Evolutionary conservation across 2,113 vertebrate species (phyloP).

Genomic region (Pogonocichla stellata): DNA sequence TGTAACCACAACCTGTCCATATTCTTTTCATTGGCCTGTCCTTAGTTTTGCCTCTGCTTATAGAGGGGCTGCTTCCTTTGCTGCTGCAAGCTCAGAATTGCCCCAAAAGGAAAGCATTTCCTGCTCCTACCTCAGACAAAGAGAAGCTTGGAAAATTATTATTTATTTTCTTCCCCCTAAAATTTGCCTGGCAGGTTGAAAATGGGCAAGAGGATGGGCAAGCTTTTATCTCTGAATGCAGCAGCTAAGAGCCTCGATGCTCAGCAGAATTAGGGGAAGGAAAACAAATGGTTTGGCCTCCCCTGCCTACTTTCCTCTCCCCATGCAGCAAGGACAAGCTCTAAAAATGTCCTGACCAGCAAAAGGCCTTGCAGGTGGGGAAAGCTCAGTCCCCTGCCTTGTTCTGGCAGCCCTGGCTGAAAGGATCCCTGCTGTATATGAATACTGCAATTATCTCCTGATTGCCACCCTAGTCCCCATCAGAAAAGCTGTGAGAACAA

Average conservation of each 20-base stretch:
- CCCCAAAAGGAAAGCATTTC: background rate
- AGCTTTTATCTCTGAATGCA: background rate
- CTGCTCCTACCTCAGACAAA: background rate
- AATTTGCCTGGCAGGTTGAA: background rate
- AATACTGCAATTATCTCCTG: background rate
- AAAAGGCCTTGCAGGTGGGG: background rate
- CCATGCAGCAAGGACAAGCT: background rate
- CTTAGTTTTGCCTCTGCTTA: background rate
- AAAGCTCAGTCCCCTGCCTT: background rate
- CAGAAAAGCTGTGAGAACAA: background rate
- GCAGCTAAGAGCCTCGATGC: background rate
- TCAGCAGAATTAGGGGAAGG: background rate
- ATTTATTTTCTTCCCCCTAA: background rate
- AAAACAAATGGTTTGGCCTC: background rate
- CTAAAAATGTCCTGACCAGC: background rate
- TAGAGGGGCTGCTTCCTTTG: background rate
- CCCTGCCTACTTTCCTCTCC: background rate
- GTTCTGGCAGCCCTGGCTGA: background rate
- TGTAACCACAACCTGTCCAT: background rate
- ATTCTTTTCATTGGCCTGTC: background rate
- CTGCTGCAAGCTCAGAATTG: background rate
- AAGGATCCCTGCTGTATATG: background rate
- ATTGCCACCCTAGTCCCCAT: background rate
- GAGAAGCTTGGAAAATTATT: background rate
- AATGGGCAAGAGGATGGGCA: background rate